Conservation (phyloP, 1,140 invertebrate species). For the Bombus fervidus region DNA sequence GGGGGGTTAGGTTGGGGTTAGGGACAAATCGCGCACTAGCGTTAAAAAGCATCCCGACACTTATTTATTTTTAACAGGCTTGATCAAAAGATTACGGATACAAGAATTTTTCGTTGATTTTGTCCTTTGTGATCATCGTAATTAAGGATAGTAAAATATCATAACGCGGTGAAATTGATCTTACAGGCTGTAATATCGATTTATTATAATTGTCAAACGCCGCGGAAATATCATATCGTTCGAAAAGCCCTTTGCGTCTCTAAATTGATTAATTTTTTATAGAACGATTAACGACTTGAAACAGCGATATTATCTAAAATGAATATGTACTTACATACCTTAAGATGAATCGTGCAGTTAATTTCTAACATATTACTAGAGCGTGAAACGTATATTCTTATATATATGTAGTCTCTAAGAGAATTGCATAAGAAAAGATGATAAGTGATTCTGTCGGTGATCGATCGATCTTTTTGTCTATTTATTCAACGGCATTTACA, state of each 20-base stretch:
- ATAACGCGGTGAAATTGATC: too few species aligned
- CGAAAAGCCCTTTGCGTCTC: neutral
- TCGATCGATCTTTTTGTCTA: too few species aligned
- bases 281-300: neutral
- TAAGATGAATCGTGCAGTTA: too few species aligned
- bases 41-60: neutral
- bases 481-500: too few species aligned
- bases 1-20: fast-evolving
- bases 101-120: neutral
- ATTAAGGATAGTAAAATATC: neutral
- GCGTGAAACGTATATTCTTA: too few species aligned
- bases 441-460: too few species aligned
- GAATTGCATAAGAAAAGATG: too few species aligned
- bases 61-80: neutral
- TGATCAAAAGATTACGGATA: neutral
- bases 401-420: too few species aligned
- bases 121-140: neutral
- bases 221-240: neutral
- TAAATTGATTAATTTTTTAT: neutral
- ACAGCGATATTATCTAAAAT: neutral
- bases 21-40: too few species aligned
- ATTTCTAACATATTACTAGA: too few species aligned
- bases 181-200: neutral
- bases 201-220: neutral
- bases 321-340: too few species aligned